A percentile compares a stretch with the other conserved stretches of the same genome.
Conservation (phyloP, 2,797 vertebrate species). For the Fundulus diaphanus region DNA sequence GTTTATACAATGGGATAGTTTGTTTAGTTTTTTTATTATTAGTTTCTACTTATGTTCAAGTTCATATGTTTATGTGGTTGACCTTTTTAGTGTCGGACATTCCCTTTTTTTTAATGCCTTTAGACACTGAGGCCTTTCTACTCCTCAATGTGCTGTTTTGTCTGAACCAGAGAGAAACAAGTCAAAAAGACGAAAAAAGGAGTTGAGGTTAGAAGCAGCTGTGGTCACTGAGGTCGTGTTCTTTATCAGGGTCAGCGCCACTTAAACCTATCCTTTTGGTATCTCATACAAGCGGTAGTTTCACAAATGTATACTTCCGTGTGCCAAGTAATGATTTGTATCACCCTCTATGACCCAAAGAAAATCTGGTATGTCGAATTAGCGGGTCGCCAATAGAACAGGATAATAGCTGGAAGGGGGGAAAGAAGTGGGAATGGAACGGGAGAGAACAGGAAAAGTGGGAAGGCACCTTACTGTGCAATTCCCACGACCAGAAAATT, state of each 20-base stretch:
- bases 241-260: slow-evolving; percentile 46
- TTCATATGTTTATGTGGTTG: slow-evolving; percentile 1
- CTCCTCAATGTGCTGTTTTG: slow-evolving; percentile 39
- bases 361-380: slow-evolving; percentile 61
- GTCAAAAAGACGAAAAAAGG: slow-evolving; percentile 51
- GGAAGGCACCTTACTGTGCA: slow-evolving; percentile 47
- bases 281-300: slow-evolving; percentile 41
- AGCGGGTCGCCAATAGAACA: slow-evolving; percentile 37
- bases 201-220: slow-evolving; percentile 71
- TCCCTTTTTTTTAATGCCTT: not conserved
- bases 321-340: slow-evolving; percentile 68
- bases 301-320: slow-evolving; percentile 51
- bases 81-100: not conserved
- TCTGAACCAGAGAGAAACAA: slow-evolving; percentile 44
- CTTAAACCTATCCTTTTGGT: slow-evolving; percentile 43
- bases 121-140: slow-evolving; percentile 29
- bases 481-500: slow-evolving; percentile 74
- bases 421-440: slow-evolving; percentile 40
- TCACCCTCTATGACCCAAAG: slow-evolving; percentile 54
- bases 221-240: slow-evolving; percentile 61
- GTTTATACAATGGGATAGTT: no score
- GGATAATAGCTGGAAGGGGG: slow-evolving; percentile 17
- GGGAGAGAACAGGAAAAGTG: slow-evolving; percentile 47
- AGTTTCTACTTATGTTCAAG: no score
- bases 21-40: no score